Conservation (phyloP, 2,113 vertebrate species). For the Melanerpes formicivorus region DNA sequence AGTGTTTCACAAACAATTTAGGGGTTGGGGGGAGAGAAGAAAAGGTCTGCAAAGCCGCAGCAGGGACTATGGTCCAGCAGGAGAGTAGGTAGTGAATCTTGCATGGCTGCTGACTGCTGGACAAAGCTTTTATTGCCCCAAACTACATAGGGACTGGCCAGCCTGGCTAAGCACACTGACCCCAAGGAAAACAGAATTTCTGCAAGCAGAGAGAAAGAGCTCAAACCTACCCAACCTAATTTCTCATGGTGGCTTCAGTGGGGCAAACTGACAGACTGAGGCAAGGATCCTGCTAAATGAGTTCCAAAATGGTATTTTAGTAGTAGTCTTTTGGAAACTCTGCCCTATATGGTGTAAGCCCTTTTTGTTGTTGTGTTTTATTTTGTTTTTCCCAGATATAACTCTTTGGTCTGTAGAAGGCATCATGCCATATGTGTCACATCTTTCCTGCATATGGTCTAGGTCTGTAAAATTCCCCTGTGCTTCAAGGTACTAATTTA, state of each 20-base stretch:
- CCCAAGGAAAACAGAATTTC: background rate
- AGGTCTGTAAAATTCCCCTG: background rate
- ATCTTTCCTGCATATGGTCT: background rate
- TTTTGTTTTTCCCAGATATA: background rate
- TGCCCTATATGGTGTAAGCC: background rate
- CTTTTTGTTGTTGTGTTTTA: background rate
- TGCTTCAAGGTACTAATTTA: background rate
- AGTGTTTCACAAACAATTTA: background rate
- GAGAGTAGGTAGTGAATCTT: background rate
- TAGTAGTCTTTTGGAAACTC: background rate
- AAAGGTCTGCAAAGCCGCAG: background rate
- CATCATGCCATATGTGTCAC: background rate
- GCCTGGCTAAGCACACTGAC: background rate
- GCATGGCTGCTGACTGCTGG: background rate
- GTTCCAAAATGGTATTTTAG: background rate
- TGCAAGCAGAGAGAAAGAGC: background rate
- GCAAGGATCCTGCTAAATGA: background rate
- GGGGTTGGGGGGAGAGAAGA: background rate
- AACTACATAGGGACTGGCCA: background rate
- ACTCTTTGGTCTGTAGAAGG: background rate
- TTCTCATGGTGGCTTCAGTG: background rate
- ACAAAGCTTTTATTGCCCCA: background rate
- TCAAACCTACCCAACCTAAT: background rate
- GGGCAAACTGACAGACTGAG: background rate
- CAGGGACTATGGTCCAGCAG: background rate